Evolutionary conservation across 2,888 invertebrate genomes (phyloP), one percentile per base, ranked within the genome.

Genomic region (Pteria penguin): DNA sequence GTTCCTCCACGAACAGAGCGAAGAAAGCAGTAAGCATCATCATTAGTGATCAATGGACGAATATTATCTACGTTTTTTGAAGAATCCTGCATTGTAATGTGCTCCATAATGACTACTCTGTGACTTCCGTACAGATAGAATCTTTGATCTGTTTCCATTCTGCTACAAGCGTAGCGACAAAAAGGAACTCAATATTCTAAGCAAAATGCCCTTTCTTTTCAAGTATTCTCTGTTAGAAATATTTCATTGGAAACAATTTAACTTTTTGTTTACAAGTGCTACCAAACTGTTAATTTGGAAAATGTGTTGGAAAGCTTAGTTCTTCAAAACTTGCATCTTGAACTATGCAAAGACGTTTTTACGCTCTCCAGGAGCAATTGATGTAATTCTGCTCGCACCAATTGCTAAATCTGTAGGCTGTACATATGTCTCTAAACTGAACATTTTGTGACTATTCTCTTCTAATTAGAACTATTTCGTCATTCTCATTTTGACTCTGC

Each of bases 1-100:
- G 85, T 85, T 33, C 75, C 72, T 22, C 78, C 79, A 33, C 79
- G 31, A 22, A 83, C 66, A 31, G 74, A 71, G 27, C 74, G 71
- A 8, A 80, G 73, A 65, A 82, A 84, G 5, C 66, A 58, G 52
- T 72, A 80, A 14, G 79, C 80, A 18, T 83, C 62, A 26, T 83
- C 78, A 61, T 76, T 78, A 8, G 67, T 58, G 14, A 81, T 31
- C 1, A 76, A 31, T 4, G 71, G 54, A 4, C 57, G 29, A 4
- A 80, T 24, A 22, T 26, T 22, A 2, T 71, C 76, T n/a, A 61
- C 5, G 36, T 76, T 66, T 68, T n/a, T 61, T 82, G 4, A 82
- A 65, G 27, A 67, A 29, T 29, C 69, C 66, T 22, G 75, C 76
- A 67, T 63, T 80, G 5, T 33, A n/a, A 29, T 18, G 26, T 33